Evolutionary conservation across 2,113 vertebrate genomes (phyloP).

Genomic region (Prionailurus viverrinus): DNA sequence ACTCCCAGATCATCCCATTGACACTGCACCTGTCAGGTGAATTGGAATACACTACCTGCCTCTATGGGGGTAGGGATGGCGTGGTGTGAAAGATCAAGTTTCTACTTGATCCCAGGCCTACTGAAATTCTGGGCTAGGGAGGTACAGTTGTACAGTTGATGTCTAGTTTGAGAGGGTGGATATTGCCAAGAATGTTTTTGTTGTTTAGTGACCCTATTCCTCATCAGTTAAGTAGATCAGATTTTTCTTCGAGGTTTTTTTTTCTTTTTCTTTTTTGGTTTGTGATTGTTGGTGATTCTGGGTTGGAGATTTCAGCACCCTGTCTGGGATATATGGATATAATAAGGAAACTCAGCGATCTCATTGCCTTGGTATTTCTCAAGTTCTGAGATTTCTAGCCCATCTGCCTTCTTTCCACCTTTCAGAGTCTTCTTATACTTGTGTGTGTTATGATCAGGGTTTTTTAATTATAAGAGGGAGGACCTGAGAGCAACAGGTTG

Average conservation of each 20-base stretch:
- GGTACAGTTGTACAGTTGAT: not conserved
- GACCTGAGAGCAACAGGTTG: not conserved
- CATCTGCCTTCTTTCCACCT: not conserved
- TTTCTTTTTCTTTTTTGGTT: not conserved
- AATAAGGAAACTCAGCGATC: not conserved
- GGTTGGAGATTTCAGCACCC: not conserved
- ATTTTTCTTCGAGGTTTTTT: not conserved
- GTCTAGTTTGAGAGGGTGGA: not conserved
- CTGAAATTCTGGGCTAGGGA: not conserved
- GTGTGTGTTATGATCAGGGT: not conserved
- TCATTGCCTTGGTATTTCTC: not conserved
- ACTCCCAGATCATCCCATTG: not conserved
- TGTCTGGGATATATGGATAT: not conserved
- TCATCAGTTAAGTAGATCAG: not conserved
- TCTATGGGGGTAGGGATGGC: not conserved
- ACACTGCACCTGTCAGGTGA: not conserved
- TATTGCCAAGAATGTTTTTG: not conserved
- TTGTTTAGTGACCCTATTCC: not conserved
- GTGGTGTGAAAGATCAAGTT: not conserved
- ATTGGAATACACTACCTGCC: not conserved
- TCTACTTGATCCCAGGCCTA: not conserved
- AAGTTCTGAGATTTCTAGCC: not conserved
- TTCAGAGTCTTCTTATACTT: not conserved
- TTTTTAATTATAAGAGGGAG: not conserved
- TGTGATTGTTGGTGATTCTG: not conserved